Base-by-base conservation (phyloP, 1,140 invertebrate species). In the Apolygus lucorum region DNA sequence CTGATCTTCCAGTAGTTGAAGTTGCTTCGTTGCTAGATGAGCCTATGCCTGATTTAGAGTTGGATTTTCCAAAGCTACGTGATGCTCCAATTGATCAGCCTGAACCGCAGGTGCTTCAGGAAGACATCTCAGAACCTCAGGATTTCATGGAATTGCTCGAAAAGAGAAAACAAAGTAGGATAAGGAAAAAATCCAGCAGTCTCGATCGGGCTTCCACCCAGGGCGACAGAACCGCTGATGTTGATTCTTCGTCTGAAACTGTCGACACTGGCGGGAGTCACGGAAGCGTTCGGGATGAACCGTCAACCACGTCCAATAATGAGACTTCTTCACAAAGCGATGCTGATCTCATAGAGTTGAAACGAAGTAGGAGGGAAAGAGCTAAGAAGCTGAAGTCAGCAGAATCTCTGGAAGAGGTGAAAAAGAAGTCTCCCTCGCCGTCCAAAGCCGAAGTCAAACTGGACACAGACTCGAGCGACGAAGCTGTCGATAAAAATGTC, bases 381-480 rank as follows among this genome's bases (percentile, higher is more conserved):
- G 11, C 29, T 24, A 64, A 49, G 28, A 52, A 69, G 21, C 4
- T 64, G 24, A 22, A 22, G 13, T 28, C 52, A 13, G 54, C 26
- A 8, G 28, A 63, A 11, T 28, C 52, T 13, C 8, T 29, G 13
- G 28, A 63, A 2, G 68, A 49, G 62, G 28, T 27, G 2, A 69
- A 25, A 13, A 59, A 63, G 26, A 64, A 63, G 8, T 68, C 69
- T 2, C 69, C 66, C 21, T 26, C 67, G 1, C 52, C 70, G 11
- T 24, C 49, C 17, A 65, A 62, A 54, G 21, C 17, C 11, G 67
- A 65, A 59, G 59, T 59, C 14, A 49, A 28, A 2, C 26, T 29
- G 17, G 72, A 74, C 63, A 71, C 71, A 62, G 73, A 74, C 59
- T 74, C 73, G 1, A 72, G 71, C 52, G 73, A 74, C 29, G 72